Conservation (phyloP, 2,113 vertebrate genomes). For the Panurus biarmicus region DNA sequence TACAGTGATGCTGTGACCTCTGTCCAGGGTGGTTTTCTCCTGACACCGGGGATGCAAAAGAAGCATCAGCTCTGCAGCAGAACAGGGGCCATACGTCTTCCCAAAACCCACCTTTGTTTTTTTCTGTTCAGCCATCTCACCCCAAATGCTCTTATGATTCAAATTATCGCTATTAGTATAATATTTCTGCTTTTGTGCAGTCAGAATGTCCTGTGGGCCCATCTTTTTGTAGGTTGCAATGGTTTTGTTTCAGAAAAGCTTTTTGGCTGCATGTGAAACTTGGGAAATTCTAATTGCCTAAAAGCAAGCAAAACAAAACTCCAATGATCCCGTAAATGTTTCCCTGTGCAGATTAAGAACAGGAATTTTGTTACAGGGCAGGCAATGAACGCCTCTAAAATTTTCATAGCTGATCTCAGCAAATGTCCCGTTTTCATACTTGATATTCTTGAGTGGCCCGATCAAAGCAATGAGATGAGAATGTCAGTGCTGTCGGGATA, state of each 20-base stretch:
- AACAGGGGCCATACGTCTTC: neutral
- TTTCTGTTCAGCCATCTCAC: neutral
- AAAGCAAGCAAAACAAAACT: neutral
- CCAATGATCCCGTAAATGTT: neutral
- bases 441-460: neutral
- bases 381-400: neutral
- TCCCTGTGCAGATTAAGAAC: neutral
- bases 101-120: neutral
- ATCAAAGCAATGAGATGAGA: neutral
- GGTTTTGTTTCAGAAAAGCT: neutral
- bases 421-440: neutral
- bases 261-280: neutral
- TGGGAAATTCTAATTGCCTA: neutral
- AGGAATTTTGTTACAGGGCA: neutral
- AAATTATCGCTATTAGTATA: neutral
- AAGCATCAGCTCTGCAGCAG: neutral
- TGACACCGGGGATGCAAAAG: accelerated
- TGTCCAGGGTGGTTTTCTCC: neutral
- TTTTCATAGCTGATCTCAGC: neutral
- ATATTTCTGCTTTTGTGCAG: neutral
- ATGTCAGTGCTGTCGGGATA: neutral
- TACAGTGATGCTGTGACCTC: neutral
- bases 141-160: neutral
- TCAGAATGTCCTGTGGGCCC: neutral
- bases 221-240: neutral